Base-by-base conservation (phyloP, 2,113 vertebrate genomes). In the Macrotus californicus region DNA sequence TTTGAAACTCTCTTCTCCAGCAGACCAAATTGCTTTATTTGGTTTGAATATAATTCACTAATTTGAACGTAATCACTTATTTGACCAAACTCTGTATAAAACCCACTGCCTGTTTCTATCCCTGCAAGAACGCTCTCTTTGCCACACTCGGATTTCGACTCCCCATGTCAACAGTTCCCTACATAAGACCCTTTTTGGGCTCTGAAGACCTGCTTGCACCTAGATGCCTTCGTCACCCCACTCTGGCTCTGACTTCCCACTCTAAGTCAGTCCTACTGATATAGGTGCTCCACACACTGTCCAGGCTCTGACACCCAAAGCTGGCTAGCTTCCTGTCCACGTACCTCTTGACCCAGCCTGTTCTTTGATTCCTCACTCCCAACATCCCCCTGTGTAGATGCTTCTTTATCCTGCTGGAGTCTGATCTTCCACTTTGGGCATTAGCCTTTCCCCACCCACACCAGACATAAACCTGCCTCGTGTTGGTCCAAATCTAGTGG, bases 401-500 rank as follows among this genome's bases (percentile, higher is more conserved):
- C 14, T 72, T 64, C 73, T 2, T 77, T 34, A n/a, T 59, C 2
- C 2, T 70, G 0, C 41, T 6, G 0, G 3, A 1, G 3, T 48
- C 36, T 39, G 21, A 48, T 18, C 15, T 2, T 56, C 6, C 2
- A 7, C 4, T 39, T 7, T 12, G 3, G 13, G 6, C 1, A 75
- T 21, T 1, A 43, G 2, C 9, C 41, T 70, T 24, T 89, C 15
- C 26, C 24, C 15, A 18, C 1, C 3, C 34, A 56, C 12, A 70
- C 26, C 29, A 75, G 31, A 36, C 15, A 34, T 2, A 10, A 72
- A n/a, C 4, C 22, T 85, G n/a, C 18, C 10, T 22, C 34, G 1
- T 67, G 15, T 56, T 85, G 8, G 82, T n/a, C n/a, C 24, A 66
- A 16, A 41, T 11, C 13, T 24, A 24, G 26, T 31, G 13, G 29